phyloP scores from a whole-genome alignment of 2,797 vertebrate genomes.

The Hybognathus amarus region DNA sequence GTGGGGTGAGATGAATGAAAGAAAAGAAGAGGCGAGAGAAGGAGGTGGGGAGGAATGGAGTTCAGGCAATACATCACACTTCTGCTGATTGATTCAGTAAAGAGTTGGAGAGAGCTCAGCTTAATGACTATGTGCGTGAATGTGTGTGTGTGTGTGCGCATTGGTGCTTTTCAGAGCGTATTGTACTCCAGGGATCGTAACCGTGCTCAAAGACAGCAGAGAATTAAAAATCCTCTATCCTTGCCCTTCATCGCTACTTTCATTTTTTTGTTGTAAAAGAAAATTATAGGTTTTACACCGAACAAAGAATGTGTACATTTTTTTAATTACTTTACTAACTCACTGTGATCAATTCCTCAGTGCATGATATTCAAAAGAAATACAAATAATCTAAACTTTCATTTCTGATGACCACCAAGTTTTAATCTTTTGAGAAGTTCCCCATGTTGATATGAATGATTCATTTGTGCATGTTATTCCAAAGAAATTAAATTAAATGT shows the following conservation, averaged over 20 bases:
- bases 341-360: not conserved
- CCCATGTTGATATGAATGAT: not conserved
- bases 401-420: not conserved
- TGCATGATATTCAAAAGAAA: not conserved
- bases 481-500: not conserved
- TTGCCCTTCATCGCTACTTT: conserved; percentile 18
- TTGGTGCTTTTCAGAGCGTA: not conserved
- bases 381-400: not conserved
- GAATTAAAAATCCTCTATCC: conserved; percentile 33
- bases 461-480: not conserved
- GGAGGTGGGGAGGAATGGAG: conserved; percentile 18
- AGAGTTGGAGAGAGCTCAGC: conserved; percentile 30
- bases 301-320: not conserved
- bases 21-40: conserved; percentile 1
- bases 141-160: conserved; percentile 30
- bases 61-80: conserved; percentile 44
- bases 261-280: not conserved
- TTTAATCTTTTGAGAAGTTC: not conserved
- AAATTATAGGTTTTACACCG: not conserved
- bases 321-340: not conserved
- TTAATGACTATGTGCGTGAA: conserved; percentile 34
- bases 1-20: conserved; percentile 59
- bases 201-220: conserved; percentile 23
- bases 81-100: conserved; percentile 51
- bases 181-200: conserved; percentile 46